Base-by-base conservation (phyloP, 2,888 invertebrate genomes). In the Cephalotes varians region DNA sequence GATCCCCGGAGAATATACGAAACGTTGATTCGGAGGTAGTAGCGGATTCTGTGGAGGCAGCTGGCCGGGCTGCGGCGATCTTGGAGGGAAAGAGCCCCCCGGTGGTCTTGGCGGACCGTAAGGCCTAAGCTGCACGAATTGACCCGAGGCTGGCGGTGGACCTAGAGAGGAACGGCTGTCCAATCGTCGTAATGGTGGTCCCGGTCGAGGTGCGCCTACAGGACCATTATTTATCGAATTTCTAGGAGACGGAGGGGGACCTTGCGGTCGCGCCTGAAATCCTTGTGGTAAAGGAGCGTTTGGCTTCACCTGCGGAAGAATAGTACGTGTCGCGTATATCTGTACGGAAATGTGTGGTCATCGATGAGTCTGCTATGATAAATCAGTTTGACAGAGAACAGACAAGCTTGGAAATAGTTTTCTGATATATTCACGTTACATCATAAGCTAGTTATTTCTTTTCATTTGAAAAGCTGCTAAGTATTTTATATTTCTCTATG, bases 181-280 rank as follows among this genome's bases (percentile, higher is more conserved):
- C 95, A 96, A 72, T 95, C 95, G 86, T 92, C 92, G 65, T 91
- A 93, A 83, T 95, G 95, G 91, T 95, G 71, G 96, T 96, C 96
- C 96, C 51, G 89, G 85, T 92, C 84, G 96, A 90, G 72, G 96
- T 95, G 86, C 96, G 94, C 83, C 90, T 73, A 87, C n/a, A 44
- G 92, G 87, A 82, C 91, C 91, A 89, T 93, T 93, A 86, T 92
- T 92, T 82, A 88, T 54, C 15, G 93, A 93, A 67, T 86, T 90
- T 83, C 94, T 90, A 12, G 91, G 91, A 54, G 88, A 86, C 34
- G 88, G 88, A 76, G 91, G 88, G 58, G 91, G 90, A 89, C 88
- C 88, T 86, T 91, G 93, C 54, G 92, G 90, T 86, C 92, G 85
- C 58, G 86, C 85, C 88, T 92, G 93, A 84, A 90, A 91, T 79